Evolutionary conservation across 2,888 invertebrate genomes (phyloP), one percentile per base, ranked within the genome.

Genomic region (Acanthacorydalis orientalis): DNA sequence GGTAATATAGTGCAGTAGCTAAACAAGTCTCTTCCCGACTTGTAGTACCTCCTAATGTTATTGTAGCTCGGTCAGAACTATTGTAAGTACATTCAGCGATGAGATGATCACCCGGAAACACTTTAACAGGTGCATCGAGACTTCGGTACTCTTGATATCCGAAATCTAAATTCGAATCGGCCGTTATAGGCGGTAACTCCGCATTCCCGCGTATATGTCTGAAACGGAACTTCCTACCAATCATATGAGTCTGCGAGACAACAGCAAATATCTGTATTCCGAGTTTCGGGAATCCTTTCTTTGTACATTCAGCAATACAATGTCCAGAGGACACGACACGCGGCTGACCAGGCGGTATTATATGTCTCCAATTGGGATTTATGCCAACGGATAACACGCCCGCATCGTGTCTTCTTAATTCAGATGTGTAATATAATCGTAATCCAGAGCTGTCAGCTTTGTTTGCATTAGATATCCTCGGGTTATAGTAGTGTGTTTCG

Each of bases 401-500:
- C 41, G 80, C 80, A 57, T 83, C 81, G 61, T 79, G 75, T 51
- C 70, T 68, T 47, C 79, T 68, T 51, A 81, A 64, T 50, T 73
- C 73, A 53, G 77, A 73, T n/a, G 80, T 82, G 60, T 80, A 76
- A 59, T 72, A 74, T 52, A 83, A 65, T 55, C 79, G 69, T 55
- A 83, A 63, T 15, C 83, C 83, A 16, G 80, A 78, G 57, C 73
- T 77, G 63, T 80, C 79, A 53, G 65, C 70, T 16, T 16, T 7
- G 53, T 64, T 60, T 12, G 39, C 12, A 38, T 38, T 38, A 15
- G 62, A 63, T 52, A 65, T 65, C 23, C 58, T 54, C 43, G 79
- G 77, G 59, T 78, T 80, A 57, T 74, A 75, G 61, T 80, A 83
- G 65, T 81, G 82, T 31, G 80, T 80, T 65, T 82, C 80, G 66